Evolutionary conservation across 2,888 invertebrate species (phyloP), one percentile per base, ranked within the genome.

Genomic region (Platycnemis pennipes): DNA sequence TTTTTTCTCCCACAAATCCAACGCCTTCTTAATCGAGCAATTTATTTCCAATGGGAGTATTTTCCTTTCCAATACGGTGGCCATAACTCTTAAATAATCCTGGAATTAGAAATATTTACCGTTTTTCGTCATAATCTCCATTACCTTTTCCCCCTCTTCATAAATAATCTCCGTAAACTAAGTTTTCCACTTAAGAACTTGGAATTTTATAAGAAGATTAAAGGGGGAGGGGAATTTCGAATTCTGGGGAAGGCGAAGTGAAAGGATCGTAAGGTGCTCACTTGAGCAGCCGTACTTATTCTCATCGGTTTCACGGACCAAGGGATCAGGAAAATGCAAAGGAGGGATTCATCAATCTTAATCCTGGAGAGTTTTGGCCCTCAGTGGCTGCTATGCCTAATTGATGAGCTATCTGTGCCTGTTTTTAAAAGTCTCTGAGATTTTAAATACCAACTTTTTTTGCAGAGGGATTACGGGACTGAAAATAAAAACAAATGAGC

Each of bases 21-120:
- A 37, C 31, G 44, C 91, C 91, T 11, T 42, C 26, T 37, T 63
- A 44, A 91, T 63, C 45, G 63, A 7, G 22, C 22, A 44, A 91
- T 42, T 44, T 22, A 26, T n/a, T 37, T 88, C 0, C 8, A 88
- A 46, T 88, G 45, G 37, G 31, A 26, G 13, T 87, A 22, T 13
- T 45, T 46, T 26, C 87, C 13, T 2, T 13, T 45, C 46, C 87
- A 26, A 87, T 37, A 77, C 77, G 8, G 37, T 2, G 45, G 22
- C 63, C 63, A 26, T 63, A 53, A 91, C 91, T 91, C 69, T 37
- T 44, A 11, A n/a, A 91, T 69, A 69, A 63, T 91, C 63, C 44
- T 2, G 44, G 91, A 69, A 91, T 69, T 63, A n/a, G 91, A 44
- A 91, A 37, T 91, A 91, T 91, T 91, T 91, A 91, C 91, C 37